Evolutionary conservation across 2,113 vertebrate genomes (phyloP).

Genomic region (Fulica atra): DNA sequence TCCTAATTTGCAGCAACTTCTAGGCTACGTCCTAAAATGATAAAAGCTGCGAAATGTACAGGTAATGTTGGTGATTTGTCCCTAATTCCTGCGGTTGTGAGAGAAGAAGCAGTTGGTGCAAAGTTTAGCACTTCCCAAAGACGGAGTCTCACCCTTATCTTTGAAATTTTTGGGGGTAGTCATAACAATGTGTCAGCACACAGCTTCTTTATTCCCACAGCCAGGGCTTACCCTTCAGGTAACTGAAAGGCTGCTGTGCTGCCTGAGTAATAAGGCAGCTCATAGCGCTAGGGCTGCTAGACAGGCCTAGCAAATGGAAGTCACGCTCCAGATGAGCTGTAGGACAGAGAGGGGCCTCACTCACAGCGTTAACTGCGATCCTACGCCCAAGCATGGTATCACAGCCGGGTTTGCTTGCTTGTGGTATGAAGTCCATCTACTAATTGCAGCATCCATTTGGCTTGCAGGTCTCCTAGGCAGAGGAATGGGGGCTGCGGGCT

Average conservation of each 20-base stretch:
- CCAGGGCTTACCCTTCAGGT: neutral
- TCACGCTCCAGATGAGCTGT: neutral
- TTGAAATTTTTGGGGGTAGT: neutral
- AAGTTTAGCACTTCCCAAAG: neutral
- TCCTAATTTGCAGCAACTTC: neutral
- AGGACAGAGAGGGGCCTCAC: neutral
- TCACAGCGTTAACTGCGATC: neutral
- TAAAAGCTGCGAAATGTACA: neutral
- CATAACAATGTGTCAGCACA: neutral
- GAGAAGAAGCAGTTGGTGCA: neutral
- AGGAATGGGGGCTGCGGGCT: neutral
- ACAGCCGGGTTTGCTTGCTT: neutral
- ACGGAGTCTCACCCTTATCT: neutral
- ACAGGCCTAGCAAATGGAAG: neutral
- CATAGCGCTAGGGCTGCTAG: neutral
- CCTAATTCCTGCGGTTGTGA: neutral
- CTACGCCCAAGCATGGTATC: neutral
- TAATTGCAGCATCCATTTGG: neutral
- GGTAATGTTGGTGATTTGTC: neutral
- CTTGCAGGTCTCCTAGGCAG: neutral
- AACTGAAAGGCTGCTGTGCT: neutral
- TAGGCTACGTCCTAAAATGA: neutral
- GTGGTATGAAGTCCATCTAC: neutral
- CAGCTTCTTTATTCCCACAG: neutral
- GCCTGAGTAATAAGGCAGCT: neutral